Evolutionary conservation across 2,888 invertebrate species (phyloP).

Genomic region (Amiota communis): DNA sequence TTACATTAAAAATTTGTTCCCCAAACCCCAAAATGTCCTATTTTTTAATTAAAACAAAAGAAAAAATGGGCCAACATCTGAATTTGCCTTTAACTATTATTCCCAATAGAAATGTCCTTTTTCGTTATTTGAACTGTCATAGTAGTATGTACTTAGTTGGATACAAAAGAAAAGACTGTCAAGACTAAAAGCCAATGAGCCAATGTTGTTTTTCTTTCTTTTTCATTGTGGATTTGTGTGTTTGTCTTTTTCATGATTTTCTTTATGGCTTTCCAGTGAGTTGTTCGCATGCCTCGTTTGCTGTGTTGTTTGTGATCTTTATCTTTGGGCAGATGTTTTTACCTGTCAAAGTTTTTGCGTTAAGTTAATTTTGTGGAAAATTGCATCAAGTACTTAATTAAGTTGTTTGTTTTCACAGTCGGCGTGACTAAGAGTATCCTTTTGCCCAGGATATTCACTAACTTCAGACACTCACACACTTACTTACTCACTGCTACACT

Average conservation of each 20-base stretch:
- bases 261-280: not conserved
- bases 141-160: too few relatives aligned
- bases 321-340: not conserved
- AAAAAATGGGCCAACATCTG: too few relatives aligned
- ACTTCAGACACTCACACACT: not conserved
- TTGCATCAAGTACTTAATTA: slow-evolving; percentile 59
- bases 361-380: slow-evolving; percentile 61
- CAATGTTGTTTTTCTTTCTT: not conserved
- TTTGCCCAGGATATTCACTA: not conserved
- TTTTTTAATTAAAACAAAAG: too few relatives aligned
- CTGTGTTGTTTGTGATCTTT: not conserved
- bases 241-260: not conserved
- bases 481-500: too few relatives aligned
- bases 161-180: too few relatives aligned
- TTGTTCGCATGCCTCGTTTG: not conserved
- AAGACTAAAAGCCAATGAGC: not conserved
- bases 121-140: too few relatives aligned
- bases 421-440: not conserved
- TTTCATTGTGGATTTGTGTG: not conserved
- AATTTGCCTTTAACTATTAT: too few relatives aligned
- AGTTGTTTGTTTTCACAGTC: slow-evolving; percentile 32
- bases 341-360: slow-evolving; percentile 34
- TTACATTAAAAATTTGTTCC: too few relatives aligned
- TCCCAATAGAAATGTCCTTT: too few relatives aligned
- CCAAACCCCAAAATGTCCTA: too few relatives aligned